Evolutionary conservation across 1,140 invertebrate genomes (phyloP).

Genomic region (Drosophila eugracilis): DNA sequence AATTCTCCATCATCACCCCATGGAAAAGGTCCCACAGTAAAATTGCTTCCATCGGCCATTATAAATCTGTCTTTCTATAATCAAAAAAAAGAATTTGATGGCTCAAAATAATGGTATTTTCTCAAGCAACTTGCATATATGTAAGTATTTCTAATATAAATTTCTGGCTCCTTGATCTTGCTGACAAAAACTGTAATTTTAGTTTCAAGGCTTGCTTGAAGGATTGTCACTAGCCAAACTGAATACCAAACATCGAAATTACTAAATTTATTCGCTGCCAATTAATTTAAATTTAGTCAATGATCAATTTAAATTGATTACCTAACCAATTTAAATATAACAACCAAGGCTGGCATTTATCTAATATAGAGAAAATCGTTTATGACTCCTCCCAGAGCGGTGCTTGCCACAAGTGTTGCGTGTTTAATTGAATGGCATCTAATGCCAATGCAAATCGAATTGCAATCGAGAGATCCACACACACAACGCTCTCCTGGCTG

Average conservation of each 20-base stretch:
- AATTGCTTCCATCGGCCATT: constrained; percentile 2
- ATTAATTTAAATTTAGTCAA: too few relatives aligned
- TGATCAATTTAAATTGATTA: too few relatives aligned
- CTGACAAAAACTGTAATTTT: neutral
- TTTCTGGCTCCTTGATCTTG: neutral
- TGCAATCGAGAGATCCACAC: constrained; percentile 20
- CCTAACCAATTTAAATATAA: too few relatives aligned
- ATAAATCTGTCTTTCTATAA: neutral
- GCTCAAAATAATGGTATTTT: neutral
- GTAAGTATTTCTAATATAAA: too few relatives aligned
- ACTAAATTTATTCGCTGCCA: neutral
- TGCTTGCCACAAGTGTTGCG: constrained; percentile 39
- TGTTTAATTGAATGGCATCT: constrained; percentile 52
- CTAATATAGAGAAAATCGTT: neutral
- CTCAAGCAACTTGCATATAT: neutral
- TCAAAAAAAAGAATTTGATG: neutral
- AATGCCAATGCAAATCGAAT: constrained; percentile 31
- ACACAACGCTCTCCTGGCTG: neutral
- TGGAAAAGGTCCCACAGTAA: constrained; percentile 4
- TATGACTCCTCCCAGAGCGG: neutral
- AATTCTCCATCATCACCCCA: neutral
- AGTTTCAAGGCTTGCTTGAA: neutral
- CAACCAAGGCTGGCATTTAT: too few relatives aligned
- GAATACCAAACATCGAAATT: too few relatives aligned
- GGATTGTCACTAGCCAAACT: too few relatives aligned